These are phyloP conservation scores for Melitaea athalia DNA, from an alignment of 2,888 invertebrate species.

Conservation along the genomic window DNA sequence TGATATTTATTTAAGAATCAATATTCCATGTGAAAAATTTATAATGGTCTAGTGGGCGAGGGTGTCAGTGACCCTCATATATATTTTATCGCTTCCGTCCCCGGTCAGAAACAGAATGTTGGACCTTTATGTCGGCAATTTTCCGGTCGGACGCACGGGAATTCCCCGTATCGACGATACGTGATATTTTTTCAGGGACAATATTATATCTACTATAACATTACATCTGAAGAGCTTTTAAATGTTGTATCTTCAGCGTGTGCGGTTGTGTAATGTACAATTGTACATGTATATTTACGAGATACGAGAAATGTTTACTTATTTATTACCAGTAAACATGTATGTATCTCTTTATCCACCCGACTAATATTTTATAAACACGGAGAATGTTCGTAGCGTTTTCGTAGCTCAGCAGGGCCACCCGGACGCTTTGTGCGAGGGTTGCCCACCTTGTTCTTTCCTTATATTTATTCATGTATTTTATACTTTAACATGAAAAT, in stretches of 20 bases:
- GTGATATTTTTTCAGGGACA: conserved; percentile 66
- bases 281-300: neutral
- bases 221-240: conserved; percentile 39
- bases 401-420: neutral
- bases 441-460: no score
- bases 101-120: conserved; percentile 66
- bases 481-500: no score
- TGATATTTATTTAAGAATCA: neutral
- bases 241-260: conserved; percentile 21
- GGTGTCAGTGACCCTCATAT: conserved; percentile 49
- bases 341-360: neutral
- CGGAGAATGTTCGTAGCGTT: neutral
- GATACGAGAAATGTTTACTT: neutral
- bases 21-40: conserved; percentile 38
- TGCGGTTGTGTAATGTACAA: neutral
- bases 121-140: conserved; percentile 79
- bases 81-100: conserved; percentile 69
- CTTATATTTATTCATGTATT: no score
- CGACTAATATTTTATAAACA: no score
- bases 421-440: neutral
- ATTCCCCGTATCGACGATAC: conserved; percentile 68
- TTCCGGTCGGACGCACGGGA: conserved; percentile 73
- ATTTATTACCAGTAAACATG: neutral
- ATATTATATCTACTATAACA: conserved; percentile 53
- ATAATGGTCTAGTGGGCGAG: conserved; percentile 49